phyloP scores from a whole-genome alignment of 2,797 vertebrate genomes.

The Parauchenoglanis punctatus region DNA sequence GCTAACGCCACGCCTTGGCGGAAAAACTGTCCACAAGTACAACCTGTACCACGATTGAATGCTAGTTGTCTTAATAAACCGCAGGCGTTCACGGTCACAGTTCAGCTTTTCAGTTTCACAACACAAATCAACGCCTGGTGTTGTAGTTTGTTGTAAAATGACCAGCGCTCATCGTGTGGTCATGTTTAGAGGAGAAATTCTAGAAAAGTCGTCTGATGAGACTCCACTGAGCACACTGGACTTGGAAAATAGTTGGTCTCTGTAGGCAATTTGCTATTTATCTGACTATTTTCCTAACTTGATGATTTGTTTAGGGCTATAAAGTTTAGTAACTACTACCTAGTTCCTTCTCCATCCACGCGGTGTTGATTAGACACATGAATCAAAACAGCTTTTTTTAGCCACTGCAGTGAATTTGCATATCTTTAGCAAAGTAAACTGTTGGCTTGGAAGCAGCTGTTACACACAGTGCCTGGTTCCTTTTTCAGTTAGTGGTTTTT shows the following conservation, averaged over 20 bases:
- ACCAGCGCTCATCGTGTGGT: background rate
- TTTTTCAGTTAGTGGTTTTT: background rate
- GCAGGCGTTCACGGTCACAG: background rate
- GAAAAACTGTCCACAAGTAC: background rate
- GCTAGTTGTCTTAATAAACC: background rate
- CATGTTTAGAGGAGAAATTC: no score
- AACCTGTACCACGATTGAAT: slow-evolving; percentile 8
- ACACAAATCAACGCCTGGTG: background rate
- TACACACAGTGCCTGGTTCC: background rate
- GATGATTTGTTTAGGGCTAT: background rate
- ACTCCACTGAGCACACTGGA: background rate
- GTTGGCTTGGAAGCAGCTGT: slow-evolving; percentile 10
- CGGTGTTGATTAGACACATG: background rate
- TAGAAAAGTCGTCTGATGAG: background rate
- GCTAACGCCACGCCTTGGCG: background rate
- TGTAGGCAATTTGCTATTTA: background rate
- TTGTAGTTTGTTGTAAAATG: background rate
- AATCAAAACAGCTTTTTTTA: background rate
- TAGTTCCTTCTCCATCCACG: background rate
- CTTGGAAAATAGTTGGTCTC: background rate
- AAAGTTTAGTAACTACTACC: background rate
- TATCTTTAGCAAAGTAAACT: slow-evolving; percentile 14
- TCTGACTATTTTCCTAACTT: background rate
- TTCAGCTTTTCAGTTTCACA: background rate
- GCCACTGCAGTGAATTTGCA: background rate